A percentile compares a stretch with the other conserved stretches of the same genome.
Conservation (phyloP, 2,888 invertebrate species). For the Aphodius granarius region DNA sequence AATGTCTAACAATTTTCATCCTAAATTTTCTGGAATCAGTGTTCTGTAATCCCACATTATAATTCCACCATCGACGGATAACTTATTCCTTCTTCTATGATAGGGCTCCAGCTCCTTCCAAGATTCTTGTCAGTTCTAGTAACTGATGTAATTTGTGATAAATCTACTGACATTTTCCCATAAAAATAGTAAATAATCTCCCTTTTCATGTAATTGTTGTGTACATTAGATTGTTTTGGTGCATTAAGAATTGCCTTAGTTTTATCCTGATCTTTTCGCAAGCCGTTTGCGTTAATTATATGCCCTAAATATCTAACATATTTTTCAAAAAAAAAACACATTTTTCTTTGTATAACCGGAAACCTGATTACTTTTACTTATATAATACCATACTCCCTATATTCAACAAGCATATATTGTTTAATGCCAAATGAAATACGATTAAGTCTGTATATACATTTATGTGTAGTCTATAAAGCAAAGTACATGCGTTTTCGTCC, state of each 20-base stretch:
- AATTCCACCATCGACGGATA: background rate
- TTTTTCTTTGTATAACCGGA: conserved; percentile 40
- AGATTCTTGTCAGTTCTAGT: background rate
- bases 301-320: conserved; percentile 43
- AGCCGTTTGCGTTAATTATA: conserved; percentile 30
- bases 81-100: background rate
- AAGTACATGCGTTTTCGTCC: conserved; percentile 18
- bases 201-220: background rate
- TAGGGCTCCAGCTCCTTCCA: background rate
- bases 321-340: conserved; percentile 43
- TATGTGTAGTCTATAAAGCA: conserved; percentile 36
- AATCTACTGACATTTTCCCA: background rate
- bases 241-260: conserved; percentile 20
- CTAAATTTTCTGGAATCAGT: background rate
- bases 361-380: too few relatives aligned
- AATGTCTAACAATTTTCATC: background rate
- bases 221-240: conserved; percentile 7
- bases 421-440: conserved; percentile 48
- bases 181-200: too few relatives aligned
- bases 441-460: conserved; percentile 42
- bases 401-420: conserved; percentile 45
- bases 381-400: too few relatives aligned
- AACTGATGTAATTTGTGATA: background rate
- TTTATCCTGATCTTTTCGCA: conserved; percentile 25
- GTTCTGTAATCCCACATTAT: conserved; percentile 3